Percentiles rank a stretch among this genome's conserved stretches.
Evolutionary conservation across 2,113 vertebrate species (phyloP).

Genomic region (Rattus norvegicus): DNA sequence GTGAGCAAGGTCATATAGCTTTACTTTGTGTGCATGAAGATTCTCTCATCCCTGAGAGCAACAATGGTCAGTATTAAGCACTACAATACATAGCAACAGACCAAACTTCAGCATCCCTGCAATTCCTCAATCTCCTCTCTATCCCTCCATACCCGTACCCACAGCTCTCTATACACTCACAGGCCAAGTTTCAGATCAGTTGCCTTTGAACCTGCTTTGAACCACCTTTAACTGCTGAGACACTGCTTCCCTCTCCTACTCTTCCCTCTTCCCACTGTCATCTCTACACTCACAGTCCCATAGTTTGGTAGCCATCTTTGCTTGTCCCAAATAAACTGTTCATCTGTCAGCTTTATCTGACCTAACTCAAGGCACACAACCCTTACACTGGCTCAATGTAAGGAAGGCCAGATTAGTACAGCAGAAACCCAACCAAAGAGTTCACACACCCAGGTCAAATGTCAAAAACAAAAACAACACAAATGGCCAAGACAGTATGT

Average conservation of each 20-base stretch:
- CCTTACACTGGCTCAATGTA: neutral
- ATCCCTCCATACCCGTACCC: neutral
- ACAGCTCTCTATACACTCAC: neutral
- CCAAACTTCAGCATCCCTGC: too few relatives aligned
- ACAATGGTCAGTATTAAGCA: too few relatives aligned
- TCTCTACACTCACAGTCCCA: neutral
- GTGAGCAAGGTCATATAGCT: too few relatives aligned
- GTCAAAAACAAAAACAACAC: neutral
- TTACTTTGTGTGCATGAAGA: too few relatives aligned
- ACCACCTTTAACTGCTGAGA: neutral
- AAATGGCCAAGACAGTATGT: neutral
- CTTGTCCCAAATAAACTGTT: neutral
- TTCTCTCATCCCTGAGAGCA: too few relatives aligned
- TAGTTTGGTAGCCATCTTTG: neutral
- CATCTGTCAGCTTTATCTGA: neutral
- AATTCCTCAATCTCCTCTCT: too few relatives aligned
- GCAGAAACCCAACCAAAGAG: neutral
- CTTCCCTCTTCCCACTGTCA: neutral
- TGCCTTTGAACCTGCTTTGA: neutral
- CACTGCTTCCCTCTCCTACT: neutral
- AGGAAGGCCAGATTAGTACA: neutral
- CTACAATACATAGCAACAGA: too few relatives aligned
- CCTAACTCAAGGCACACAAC: neutral
- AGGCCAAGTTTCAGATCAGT: neutral
- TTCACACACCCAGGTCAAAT: neutral